Evolutionary conservation across 2,113 vertebrate genomes (phyloP).

Genomic region (Gallinago undulata): DNA sequence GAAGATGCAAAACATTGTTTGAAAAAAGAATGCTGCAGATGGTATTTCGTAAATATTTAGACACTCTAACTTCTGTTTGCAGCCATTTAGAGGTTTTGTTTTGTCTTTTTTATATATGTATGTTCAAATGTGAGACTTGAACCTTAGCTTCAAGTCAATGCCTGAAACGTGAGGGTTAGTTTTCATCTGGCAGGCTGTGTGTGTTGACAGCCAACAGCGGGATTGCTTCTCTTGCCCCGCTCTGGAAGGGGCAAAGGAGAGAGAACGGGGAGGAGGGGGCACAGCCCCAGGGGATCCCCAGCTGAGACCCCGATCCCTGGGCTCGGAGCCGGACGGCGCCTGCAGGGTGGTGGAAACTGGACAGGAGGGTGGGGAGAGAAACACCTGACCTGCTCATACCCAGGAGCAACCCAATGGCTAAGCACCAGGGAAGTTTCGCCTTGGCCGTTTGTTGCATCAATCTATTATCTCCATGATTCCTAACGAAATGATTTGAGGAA

Average conservation of each 20-base stretch:
- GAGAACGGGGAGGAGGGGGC: neutral
- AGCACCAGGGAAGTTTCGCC: neutral
- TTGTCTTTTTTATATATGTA: neutral
- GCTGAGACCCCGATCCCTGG: neutral
- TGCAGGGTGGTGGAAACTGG: neutral
- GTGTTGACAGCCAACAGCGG: neutral
- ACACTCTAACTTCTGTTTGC: conserved; percentile 27
- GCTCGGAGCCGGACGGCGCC: neutral
- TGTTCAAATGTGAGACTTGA: neutral
- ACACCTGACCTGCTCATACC: accelerated
- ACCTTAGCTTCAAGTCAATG: neutral
- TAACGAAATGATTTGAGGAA: neutral
- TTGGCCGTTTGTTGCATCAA: neutral
- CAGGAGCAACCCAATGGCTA: neutral
- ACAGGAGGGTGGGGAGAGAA: neutral
- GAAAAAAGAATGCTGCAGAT: conserved; percentile 33
- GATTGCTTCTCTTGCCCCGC: neutral
- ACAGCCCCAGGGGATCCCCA: neutral
- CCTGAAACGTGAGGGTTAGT: neutral
- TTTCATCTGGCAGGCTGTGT: neutral
- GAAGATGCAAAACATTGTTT: neutral
- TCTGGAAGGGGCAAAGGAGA: neutral
- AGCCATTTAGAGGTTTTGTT: conserved; percentile 6
- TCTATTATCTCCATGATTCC: neutral
- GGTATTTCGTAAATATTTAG: conserved; percentile 50